A percentile compares a stretch with the other conserved stretches of the same genome.
Evolutionary conservation across 2,113 vertebrate genomes (phyloP).

Genomic region (Plotosus lineatus): DNA sequence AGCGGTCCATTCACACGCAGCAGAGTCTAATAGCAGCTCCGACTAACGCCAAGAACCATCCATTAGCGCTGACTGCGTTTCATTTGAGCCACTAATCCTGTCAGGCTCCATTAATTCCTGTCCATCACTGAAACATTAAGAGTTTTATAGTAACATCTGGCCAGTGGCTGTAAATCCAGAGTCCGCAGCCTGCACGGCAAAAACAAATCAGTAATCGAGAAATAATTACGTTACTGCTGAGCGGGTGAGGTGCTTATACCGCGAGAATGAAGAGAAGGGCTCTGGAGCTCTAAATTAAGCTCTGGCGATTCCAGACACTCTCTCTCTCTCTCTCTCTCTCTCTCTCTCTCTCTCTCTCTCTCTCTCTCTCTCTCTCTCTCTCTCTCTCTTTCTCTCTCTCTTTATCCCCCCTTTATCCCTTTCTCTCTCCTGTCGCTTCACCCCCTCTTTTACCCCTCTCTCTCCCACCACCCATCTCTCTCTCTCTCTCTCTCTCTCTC

Average conservation of each 20-base stretch:
- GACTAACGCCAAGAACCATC: slow-evolving; percentile 44
- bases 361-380: slow-evolving; percentile 62
- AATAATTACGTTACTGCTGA: slow-evolving; percentile 62
- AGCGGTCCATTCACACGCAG: background rate
- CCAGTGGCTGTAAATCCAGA: slow-evolving; percentile 37
- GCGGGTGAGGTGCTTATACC: slow-evolving; percentile 61
- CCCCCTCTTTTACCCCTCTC: no score
- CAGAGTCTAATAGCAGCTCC: slow-evolving; percentile 3
- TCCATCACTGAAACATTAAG: slow-evolving; percentile 39
- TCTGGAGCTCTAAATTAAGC: slow-evolving; percentile 71
- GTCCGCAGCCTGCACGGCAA: background rate
- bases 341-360: slow-evolving; percentile 59
- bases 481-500: slow-evolving; percentile 59
- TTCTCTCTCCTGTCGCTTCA: slow-evolving; percentile 54
- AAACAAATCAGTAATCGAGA: slow-evolving; percentile 46
- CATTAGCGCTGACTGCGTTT: slow-evolving; percentile 50
- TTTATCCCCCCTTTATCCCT: no score
- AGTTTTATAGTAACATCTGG: slow-evolving; percentile 43
- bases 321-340: slow-evolving; percentile 61
- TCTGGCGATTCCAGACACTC: slow-evolving; percentile 71
- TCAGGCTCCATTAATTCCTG: slow-evolving; percentile 42
- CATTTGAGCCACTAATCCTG: slow-evolving; percentile 37
- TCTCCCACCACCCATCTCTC: no score
- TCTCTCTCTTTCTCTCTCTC: slow-evolving; percentile 62
- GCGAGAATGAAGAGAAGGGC: slow-evolving; percentile 54